Evolutionary conservation across 2,113 vertebrate species (phyloP).

Genomic region (Xenus cinereus): DNA sequence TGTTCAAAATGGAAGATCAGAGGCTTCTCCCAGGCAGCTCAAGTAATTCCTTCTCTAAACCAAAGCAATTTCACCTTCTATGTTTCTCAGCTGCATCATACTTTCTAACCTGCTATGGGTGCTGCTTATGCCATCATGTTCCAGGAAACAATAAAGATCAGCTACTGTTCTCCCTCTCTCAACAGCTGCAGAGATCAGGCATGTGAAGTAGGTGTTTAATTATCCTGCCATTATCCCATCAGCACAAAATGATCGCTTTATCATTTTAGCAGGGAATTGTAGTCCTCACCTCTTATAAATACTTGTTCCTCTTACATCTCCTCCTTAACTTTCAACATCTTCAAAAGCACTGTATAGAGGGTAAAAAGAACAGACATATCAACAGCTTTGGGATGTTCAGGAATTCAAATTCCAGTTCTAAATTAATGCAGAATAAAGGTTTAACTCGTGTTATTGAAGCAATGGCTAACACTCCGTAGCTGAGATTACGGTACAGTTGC

Average conservation of each 20-base stretch:
- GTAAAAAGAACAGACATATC: not conserved
- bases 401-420: not conserved
- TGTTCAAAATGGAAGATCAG: not conserved
- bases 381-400: not conserved
- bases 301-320: not conserved
- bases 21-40: not conserved
- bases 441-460: not conserved
- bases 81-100: not conserved
- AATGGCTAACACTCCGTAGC: not conserved
- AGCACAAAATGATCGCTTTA: not conserved
- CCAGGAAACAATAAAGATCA: not conserved
- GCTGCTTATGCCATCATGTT: not conserved
- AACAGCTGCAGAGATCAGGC: not conserved
- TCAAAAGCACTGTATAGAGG: not conserved
- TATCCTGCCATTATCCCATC: conserved; percentile 10
- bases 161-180: not conserved
- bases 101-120: not conserved
- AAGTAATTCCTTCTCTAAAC: not conserved
- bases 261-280: not conserved
- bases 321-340: not conserved
- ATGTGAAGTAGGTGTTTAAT: conserved; percentile 11
- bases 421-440: not conserved
- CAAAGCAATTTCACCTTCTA: not conserved
- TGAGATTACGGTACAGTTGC: not conserved
- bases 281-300: not conserved